Percentiles rank a stretch among this genome's conserved stretches.
phyloP scores from a whole-genome alignment of 2,888 invertebrate species.

The Volucella inflata region DNA sequence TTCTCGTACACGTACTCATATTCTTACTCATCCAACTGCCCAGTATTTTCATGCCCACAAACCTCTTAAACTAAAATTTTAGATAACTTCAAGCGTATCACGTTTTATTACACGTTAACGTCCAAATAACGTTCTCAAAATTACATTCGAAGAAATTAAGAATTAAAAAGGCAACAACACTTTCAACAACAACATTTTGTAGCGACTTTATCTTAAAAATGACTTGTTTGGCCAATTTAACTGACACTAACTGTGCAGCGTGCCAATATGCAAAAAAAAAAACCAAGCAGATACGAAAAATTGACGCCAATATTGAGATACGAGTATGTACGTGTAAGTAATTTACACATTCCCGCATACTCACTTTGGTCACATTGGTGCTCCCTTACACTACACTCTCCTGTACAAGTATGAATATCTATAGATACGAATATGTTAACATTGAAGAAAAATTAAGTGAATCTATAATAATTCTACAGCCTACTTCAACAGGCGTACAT shows the following conservation, averaged over 20 bases:
- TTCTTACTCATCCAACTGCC: not conserved
- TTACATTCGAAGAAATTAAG: slow-evolving; percentile 13
- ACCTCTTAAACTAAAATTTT: slow-evolving; percentile 52
- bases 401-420: not conserved
- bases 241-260: slow-evolving; percentile 67
- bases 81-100: slow-evolving; percentile 74
- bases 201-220: slow-evolving; percentile 67
- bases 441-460: slow-evolving; percentile 2
- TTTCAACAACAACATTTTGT: slow-evolving; percentile 30
- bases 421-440: slow-evolving; percentile 13
- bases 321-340: slow-evolving; percentile 4
- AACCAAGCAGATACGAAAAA: slow-evolving; percentile 65
- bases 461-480: slow-evolving; percentile 13
- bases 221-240: slow-evolving; percentile 74
- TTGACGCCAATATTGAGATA: slow-evolving; percentile 73
- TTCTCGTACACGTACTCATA: too few species aligned
- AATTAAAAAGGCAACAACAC: slow-evolving; percentile 8
- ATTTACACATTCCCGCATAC: slow-evolving; percentile 64
- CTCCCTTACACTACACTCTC: not conserved
- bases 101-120: slow-evolving; percentile 68
- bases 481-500: slow-evolving; percentile 42
- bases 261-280: slow-evolving; percentile 67
- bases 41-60: slow-evolving; percentile 3
- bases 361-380: not conserved
- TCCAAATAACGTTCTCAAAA: slow-evolving; percentile 65